Evolutionary conservation across 2,113 vertebrate species (phyloP).

Genomic region (Mus pahari): DNA sequence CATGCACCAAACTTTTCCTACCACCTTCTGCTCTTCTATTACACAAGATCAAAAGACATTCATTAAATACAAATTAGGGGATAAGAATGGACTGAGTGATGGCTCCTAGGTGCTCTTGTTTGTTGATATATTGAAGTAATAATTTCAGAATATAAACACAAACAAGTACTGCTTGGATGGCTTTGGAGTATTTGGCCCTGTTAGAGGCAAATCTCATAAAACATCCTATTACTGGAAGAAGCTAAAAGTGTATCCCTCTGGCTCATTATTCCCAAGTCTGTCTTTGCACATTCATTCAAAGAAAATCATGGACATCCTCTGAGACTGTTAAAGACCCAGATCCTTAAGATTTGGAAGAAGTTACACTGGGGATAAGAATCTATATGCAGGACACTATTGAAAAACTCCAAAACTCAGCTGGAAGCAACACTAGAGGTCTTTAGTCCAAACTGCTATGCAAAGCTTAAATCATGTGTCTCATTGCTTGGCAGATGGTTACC

Average conservation of each 20-base stretch:
- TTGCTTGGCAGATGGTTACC: conserved; percentile 53
- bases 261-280: conserved; percentile 61
- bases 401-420: conserved; percentile 55
- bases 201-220: conserved; percentile 59
- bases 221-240: conserved; percentile 56
- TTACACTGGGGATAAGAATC: conserved; percentile 12
- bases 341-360: conserved; percentile 60
- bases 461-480: conserved; percentile 6
- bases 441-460: conserved; percentile 50
- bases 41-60: not conserved
- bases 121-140: conserved; percentile 34
- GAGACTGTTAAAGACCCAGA: conserved; percentile 43
- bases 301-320: conserved; percentile 59
- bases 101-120: conserved; percentile 2
- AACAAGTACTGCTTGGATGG: conserved; percentile 19
- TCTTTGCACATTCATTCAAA: conserved; percentile 59
- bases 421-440: conserved; percentile 28
- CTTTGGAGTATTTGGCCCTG: conserved; percentile 48
- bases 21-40: not conserved
- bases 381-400: conserved; percentile 9
- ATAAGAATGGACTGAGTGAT: not conserved
- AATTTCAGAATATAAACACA: not conserved
- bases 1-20: not conserved
- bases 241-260: conserved; percentile 53
- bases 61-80: not conserved